phyloP scores from a whole-genome alignment of 2,797 vertebrate species.

The Melanotaenia pygmaea region DNA sequence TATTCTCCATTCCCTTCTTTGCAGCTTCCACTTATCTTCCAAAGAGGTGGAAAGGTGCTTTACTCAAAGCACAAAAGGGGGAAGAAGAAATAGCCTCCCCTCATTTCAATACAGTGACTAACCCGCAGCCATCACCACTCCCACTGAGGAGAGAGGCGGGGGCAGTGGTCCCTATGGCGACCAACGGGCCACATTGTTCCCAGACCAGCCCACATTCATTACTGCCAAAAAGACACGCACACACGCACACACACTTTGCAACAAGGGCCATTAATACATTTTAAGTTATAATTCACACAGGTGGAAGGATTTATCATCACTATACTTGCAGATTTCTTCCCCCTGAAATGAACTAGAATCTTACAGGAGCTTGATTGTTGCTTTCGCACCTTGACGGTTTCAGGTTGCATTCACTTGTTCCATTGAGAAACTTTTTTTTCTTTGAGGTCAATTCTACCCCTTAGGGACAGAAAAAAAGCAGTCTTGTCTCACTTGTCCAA shows the following conservation, averaged over 20 bases:
- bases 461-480: constrained; percentile 48
- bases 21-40: constrained; percentile 44
- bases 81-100: constrained; percentile 65
- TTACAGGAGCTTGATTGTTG: constrained; percentile 46
- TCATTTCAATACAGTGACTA: constrained; percentile 81
- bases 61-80: constrained; percentile 65
- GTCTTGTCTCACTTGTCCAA: constrained; percentile 58
- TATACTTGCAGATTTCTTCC: constrained; percentile 14
- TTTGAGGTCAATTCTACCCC: constrained; percentile 53
- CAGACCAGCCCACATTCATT: constrained; percentile 83
- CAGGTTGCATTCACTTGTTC: constrained; percentile 63
- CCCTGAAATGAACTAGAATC: constrained; percentile 43
- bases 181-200: constrained; percentile 87
- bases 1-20: constrained; percentile 25
- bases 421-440: constrained; percentile 51
- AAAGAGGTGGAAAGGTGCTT: constrained; percentile 58
- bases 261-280: constrained; percentile 63
- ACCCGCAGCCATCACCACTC: constrained; percentile 79
- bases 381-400: constrained; percentile 65
- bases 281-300: constrained; percentile 53
- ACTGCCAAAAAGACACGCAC: constrained; percentile 79
- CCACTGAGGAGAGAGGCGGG: constrained; percentile 79
- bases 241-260: constrained; percentile 61
- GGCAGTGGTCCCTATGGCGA: constrained; percentile 83
- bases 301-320: constrained; percentile 40